Evolutionary conservation across 1,140 invertebrate species (phyloP).

Genomic region (Penaeus japonicus): DNA sequence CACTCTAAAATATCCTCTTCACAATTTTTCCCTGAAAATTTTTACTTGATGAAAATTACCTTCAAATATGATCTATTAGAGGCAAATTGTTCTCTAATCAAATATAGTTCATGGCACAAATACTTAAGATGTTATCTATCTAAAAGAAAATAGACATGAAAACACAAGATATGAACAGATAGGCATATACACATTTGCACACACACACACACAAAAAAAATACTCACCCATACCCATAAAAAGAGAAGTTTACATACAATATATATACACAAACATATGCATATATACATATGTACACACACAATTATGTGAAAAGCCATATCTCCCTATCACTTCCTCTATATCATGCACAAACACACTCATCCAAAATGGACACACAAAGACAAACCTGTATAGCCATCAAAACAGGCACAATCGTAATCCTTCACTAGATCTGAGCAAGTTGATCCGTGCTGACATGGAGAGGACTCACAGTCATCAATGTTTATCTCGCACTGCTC

Average conservation of each 20-base stretch:
- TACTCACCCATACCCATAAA: too few species aligned
- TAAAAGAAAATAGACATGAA: too few species aligned
- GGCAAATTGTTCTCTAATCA: too few species aligned
- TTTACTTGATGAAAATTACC: background rate
- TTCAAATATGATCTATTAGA: too few species aligned
- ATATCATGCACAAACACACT: background rate
- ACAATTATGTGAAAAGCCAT: background rate
- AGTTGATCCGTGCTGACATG: conserved; percentile 78
- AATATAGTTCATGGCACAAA: too few species aligned
- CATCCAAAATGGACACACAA: conserved; percentile 62
- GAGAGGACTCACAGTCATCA: conserved; percentile 81
- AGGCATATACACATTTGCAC: too few species aligned
- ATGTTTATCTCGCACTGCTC: conserved; percentile 85
- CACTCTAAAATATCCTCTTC: conserved; percentile 85
- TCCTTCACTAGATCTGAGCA: conserved; percentile 82
- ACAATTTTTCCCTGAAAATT: conserved; percentile 76
- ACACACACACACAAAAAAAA: too few species aligned
- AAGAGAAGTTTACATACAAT: too few species aligned
- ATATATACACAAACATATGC: too few species aligned
- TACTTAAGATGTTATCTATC: too few species aligned
- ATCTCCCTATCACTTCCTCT: background rate
- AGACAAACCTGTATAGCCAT: conserved; percentile 72
- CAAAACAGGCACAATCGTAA: conserved; percentile 80
- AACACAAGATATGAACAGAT: too few species aligned
- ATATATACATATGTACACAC: too few species aligned